These are phyloP conservation scores for Calosoma granatense DNA, from an alignment of 1,140 invertebrate species.

Conservation along the genomic window DNA sequence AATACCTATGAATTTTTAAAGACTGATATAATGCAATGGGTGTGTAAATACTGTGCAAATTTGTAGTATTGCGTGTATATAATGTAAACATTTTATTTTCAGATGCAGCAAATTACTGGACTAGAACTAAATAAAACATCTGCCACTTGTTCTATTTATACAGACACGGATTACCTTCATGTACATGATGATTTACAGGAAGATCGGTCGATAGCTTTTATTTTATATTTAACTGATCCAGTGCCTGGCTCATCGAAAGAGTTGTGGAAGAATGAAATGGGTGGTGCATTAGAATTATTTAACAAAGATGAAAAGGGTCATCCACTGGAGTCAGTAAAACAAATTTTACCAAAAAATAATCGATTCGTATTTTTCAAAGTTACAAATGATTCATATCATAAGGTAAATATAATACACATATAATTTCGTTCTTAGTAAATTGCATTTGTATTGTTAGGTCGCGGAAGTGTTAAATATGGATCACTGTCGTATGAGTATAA, in stretches of 20 bases:
- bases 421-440: constrained; percentile 4
- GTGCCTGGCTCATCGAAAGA: constrained; percentile 23
- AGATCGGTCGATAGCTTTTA: constrained; percentile 59
- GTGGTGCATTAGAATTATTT: constrained; percentile 56
- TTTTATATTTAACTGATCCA: constrained; percentile 51
- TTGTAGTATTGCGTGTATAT: constrained; percentile 14
- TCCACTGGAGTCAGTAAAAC: constrained; percentile 41
- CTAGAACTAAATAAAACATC: constrained; percentile 50
- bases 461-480: constrained; percentile 51
- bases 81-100: constrained; percentile 3
- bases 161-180: constrained; percentile 57
- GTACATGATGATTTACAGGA: constrained; percentile 63
- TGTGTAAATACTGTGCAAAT: constrained; percentile 21
- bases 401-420: constrained; percentile 25
- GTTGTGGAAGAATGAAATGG: constrained; percentile 33
- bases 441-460: constrained; percentile 36
- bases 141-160: constrained; percentile 60
- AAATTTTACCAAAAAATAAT: constrained; percentile 54
- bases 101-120: constrained; percentile 48
- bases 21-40: constrained; percentile 46
- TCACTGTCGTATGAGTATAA: constrained; percentile 55
- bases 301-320: constrained; percentile 42
- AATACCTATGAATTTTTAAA: constrained; percentile 44
- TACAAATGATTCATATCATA: constrained; percentile 42
- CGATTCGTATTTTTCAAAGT: constrained; percentile 64